Conservation (phyloP, 2,888 invertebrate genomes). For the Tenthredo livida region DNA sequence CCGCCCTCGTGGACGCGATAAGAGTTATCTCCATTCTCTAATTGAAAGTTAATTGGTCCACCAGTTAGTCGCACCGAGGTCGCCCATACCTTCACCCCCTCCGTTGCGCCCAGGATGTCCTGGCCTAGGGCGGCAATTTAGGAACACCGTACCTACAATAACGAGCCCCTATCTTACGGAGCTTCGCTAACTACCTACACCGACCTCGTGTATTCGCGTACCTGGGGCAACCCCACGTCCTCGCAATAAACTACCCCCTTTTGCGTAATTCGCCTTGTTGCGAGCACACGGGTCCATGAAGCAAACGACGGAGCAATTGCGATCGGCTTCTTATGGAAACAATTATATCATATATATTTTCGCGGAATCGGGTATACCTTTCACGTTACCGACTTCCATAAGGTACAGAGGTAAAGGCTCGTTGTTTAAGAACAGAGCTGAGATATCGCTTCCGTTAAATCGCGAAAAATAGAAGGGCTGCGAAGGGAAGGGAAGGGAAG, state of each 20-base stretch:
- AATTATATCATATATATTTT: background rate
- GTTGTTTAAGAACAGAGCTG: background rate
- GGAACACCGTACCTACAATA: conserved; percentile 69
- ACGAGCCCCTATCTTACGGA: conserved; percentile 71
- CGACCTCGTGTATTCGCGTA: conserved; percentile 52
- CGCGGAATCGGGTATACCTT: background rate
- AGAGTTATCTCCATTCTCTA: conserved; percentile 76
- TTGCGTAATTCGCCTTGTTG: conserved; percentile 57
- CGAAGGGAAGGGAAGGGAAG: conserved; percentile 55
- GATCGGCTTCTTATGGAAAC: background rate
- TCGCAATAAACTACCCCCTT: conserved; percentile 73
- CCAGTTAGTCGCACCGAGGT: conserved; percentile 68
- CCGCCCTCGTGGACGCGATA: conserved; percentile 75
- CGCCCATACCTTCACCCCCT: conserved; percentile 56
- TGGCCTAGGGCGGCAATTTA: conserved; percentile 74
- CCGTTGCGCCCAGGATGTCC: conserved; percentile 54
- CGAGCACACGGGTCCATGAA: conserved; percentile 13
- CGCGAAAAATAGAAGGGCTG: conserved; percentile 29
- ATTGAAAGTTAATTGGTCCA: conserved; percentile 78
- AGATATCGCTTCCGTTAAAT: conserved; percentile 39
- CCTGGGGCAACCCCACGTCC: conserved; percentile 69
- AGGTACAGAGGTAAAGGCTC: background rate
- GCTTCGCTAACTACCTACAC: conserved; percentile 58
- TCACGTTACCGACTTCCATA: background rate
- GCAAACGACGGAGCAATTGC: conserved; percentile 21